Percentiles rank a stretch among this genome's conserved stretches.
Evolutionary conservation across 2,888 invertebrate genomes (phyloP).

Genomic region (Agriopis marginaria): DNA sequence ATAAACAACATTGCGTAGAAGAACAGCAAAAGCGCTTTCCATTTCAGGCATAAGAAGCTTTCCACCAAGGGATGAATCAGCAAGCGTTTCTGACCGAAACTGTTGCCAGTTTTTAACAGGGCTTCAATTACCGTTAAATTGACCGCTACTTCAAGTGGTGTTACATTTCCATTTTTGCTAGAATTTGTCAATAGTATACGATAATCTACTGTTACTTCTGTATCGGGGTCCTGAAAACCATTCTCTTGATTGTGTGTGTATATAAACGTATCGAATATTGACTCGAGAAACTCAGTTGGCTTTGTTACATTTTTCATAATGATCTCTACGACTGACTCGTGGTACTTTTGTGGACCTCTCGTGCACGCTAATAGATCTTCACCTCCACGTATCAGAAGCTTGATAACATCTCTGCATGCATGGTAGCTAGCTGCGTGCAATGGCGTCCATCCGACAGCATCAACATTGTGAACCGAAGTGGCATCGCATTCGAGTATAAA

Average conservation of each 20-base stretch:
- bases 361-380: slow-evolving; percentile 44
- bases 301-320: slow-evolving; percentile 71
- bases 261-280: slow-evolving; percentile 77
- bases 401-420: slow-evolving; percentile 60
- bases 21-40: slow-evolving; percentile 64
- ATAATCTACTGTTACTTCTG: slow-evolving; percentile 66
- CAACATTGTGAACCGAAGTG: slow-evolving; percentile 50
- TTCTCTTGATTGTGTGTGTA: slow-evolving; percentile 42
- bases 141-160: background rate
- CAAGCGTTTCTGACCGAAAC: slow-evolving; percentile 58
- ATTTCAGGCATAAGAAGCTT: slow-evolving; percentile 72
- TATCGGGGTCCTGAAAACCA: slow-evolving; percentile 64
- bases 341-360: slow-evolving; percentile 44
- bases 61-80: slow-evolving; percentile 73
- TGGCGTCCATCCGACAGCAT: slow-evolving; percentile 52
- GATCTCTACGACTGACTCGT: slow-evolving; percentile 61
- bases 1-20: slow-evolving; percentile 63
- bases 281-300: slow-evolving; percentile 76
- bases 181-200: slow-evolving; percentile 53
- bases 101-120: slow-evolving; percentile 50
- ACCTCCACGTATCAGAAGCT: slow-evolving; percentile 35
- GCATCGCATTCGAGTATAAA: slow-evolving; percentile 26
- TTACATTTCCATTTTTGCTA: slow-evolving; percentile 5
- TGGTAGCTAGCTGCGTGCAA: slow-evolving; percentile 59
- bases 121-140: slow-evolving; percentile 35